Base-by-base conservation (phyloP, 2,888 invertebrate genomes). In the Merodon equestris region DNA sequence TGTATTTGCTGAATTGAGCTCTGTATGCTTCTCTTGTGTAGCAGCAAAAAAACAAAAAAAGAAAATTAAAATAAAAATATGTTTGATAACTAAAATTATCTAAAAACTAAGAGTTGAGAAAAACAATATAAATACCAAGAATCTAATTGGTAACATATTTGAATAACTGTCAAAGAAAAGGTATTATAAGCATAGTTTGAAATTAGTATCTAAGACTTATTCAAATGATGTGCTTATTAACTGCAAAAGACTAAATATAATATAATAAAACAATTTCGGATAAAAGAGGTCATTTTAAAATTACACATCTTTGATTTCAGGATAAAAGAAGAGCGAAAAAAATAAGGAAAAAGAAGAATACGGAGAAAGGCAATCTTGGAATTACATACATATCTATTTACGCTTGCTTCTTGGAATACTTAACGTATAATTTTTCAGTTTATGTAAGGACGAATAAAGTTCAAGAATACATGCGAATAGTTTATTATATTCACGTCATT, bases 81-180 rank as follows among this genome's bases (percentile, higher is more conserved):
- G 47, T 64, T 38, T 12, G 9, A 44, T 48, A 42, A 72, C 36
- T 44, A 66, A 61, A 66, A 51, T 71, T 60, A 44, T 66, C 27
- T 51, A 57, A 70, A 66, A 45, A 72, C 75, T 61, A 64, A 79
- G 9, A 56, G 54, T 53, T 54, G 50, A 42, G 45, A 51, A 18
- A 68, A 34, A 63, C 12, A 50, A 58, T 66, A 13, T 14, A 64
- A 36, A 40, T 38, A 17, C 27, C 27, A 53, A 51, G 53, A 53
- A 57, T 44, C 27, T 57, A 54, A 38, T 56, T 51, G 10, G 45
- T 27, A 48, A 36, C 27, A 44, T n/a, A 45, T 7, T 45, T 44
- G 10, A 40, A 40, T 63, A 12, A 48, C 57, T 12, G 45, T 27
- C 3, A 27, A 27, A 7, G 27, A 7, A 27, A 63, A 75, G 42